phyloP scores from a whole-genome alignment of 2,113 vertebrate genomes.

The Coracopsis vasa region DNA sequence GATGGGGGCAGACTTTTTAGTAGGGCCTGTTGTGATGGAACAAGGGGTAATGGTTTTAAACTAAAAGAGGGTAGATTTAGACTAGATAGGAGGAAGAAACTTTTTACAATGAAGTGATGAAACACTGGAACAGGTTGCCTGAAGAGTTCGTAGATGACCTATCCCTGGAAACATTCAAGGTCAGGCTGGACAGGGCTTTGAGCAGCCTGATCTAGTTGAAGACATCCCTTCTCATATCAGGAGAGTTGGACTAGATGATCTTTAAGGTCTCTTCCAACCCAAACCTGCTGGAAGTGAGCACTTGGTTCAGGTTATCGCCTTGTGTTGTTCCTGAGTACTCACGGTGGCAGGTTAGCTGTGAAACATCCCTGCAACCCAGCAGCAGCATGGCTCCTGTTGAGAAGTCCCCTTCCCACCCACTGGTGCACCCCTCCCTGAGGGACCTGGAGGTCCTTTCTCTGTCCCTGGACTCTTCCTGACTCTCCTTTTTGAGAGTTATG shows the following conservation, averaged over 20 bases:
- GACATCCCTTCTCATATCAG: neutral
- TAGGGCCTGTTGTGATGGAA: neutral
- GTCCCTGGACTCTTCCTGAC: neutral
- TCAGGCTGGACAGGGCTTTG: neutral
- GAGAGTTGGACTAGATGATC: neutral
- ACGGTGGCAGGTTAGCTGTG: neutral
- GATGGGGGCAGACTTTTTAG: neutral
- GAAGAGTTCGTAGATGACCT: neutral
- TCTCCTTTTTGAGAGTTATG: neutral
- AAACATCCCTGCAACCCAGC: neutral
- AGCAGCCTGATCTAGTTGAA: neutral
- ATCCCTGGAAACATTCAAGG: neutral
- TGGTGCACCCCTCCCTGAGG: neutral
- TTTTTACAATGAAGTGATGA: neutral
- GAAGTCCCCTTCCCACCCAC: neutral
- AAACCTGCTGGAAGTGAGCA: neutral
- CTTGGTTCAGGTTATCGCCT: neutral
- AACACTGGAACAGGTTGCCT: neutral
- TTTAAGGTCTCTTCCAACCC: neutral
- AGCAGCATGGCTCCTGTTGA: neutral
- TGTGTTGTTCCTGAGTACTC: neutral
- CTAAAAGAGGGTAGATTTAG: neutral
- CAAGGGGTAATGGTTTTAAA: neutral
- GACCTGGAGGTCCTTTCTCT: neutral
- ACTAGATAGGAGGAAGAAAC: neutral